Base-by-base conservation (phyloP, 2,113 vertebrate species). In the Centrocercus urophasianus region DNA sequence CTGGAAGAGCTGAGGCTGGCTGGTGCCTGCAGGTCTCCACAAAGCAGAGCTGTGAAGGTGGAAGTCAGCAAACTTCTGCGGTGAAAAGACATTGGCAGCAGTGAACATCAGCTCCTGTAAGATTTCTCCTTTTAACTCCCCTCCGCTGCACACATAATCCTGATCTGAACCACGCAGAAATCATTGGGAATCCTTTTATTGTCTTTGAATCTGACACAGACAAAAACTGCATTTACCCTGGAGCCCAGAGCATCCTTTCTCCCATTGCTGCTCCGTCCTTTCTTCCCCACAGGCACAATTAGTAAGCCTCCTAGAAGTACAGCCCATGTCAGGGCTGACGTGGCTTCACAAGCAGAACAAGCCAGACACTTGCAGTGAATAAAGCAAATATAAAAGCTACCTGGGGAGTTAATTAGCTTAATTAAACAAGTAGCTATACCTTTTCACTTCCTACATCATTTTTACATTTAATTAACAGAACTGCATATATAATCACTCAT, bases 391-490 rank as follows among this genome's bases (percentile, higher is more conserved):
- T 79, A 94, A 95, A 94, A 96, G 93, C 93, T 66, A 96, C 94
- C 93, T 48, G 79, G 92, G 88, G 93, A 96, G 81, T 94, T 95
- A 95, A 96, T 96, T 96, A 95, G 45, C 82, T 94, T 96, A 96
- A 96, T 95, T 96, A 96, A 93, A 93, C 94, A 93, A 92, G 95
- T 79, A 96, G 92, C 90, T 93, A 24, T 90, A 92, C 45, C 92
- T 95, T 95, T 84, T 89, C 20, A 94, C 94, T 95, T 95, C 96
- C 96, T 96, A 92, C 95, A 87, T 86, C 73, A 87, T 87, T 96
- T 93, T 90, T 43, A 92, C 86, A 93, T 95, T 96, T 96, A 96
- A 96, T 95, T 96, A 96, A 96, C 83, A 84, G 81, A 96, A 59
- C 77, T 96, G 95, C 94, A 93, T 87, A 42, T 70, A 82, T 90